Evolutionary conservation across 2,797 vertebrate species (phyloP).

Genomic region (Hoplostethus mediterraneus): DNA sequence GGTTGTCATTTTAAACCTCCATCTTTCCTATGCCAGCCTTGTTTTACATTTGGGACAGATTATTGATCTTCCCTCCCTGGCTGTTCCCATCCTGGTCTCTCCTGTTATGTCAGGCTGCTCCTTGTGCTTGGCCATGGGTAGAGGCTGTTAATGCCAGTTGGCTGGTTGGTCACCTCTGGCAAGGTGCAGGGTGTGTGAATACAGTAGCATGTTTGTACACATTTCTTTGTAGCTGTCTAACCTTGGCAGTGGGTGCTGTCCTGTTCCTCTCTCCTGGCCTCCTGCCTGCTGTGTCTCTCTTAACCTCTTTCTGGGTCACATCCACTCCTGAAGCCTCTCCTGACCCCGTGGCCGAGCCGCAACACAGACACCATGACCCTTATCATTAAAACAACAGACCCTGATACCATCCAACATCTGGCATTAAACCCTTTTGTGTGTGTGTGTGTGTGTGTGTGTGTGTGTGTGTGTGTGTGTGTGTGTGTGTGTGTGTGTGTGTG

Average conservation of each 20-base stretch:
- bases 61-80: neutral
- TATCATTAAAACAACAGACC: conserved; percentile 29
- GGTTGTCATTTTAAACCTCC: conserved; percentile 26
- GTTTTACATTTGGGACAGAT: conserved; percentile 8
- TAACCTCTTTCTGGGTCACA: neutral
- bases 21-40: conserved; percentile 12
- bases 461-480: conserved; percentile 5
- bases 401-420: neutral
- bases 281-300: conserved; percentile 9
- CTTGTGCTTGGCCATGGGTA: neutral
- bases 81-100: neutral
- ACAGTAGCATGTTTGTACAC: neutral
- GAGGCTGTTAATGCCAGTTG: conserved; percentile 31
- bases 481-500: conserved; percentile 1
- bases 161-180: neutral
- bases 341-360: neutral
- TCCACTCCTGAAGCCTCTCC: neutral
- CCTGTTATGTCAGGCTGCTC: conserved; percentile 1
- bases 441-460: conserved; percentile 3
- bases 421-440: neutral
- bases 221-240: neutral
- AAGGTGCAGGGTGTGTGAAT: conserved; percentile 3
- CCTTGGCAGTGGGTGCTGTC: conserved; percentile 14
- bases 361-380: conserved; percentile 22
- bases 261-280: conserved; percentile 8